Percentiles rank a stretch among this genome's conserved stretches.
Conservation (phyloP, 1,140 invertebrate species). For the Octopus sinensis region DNA sequence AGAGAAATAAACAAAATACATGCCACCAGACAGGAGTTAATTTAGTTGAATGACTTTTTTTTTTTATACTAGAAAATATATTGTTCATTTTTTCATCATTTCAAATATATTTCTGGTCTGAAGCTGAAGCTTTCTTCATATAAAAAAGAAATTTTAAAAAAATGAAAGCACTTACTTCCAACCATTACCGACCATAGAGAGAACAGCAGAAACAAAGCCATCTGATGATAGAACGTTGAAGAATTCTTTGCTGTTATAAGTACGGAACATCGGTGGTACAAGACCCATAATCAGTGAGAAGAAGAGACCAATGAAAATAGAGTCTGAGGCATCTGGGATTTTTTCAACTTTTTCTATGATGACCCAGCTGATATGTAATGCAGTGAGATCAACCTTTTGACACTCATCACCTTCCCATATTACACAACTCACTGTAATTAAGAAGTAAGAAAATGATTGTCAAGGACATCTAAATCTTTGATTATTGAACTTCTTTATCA, state of each 20-base stretch:
- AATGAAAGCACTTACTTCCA: slow-evolving; percentile 19
- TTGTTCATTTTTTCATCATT: too few species aligned
- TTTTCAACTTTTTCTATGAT: slow-evolving; percentile 85
- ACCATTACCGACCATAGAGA: slow-evolving; percentile 13
- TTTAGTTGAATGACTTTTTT: too few species aligned
- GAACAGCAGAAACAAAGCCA: slow-evolving; percentile 1
- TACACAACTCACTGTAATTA: slow-evolving; percentile 70
- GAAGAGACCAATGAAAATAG: slow-evolving; percentile 62
- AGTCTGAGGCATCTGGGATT: slow-evolving; percentile 77
- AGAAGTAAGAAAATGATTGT: slow-evolving; percentile 12
- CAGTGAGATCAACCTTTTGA: slow-evolving; percentile 87
- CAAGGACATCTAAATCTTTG: too few species aligned
- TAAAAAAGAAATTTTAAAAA: too few species aligned
- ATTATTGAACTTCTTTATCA: too few species aligned
- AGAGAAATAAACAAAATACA: too few species aligned
- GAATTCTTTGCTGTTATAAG: slow-evolving; percentile 43
- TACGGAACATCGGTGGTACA: slow-evolving; percentile 49
- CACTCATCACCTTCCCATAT: slow-evolving; percentile 90
- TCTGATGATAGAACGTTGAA: slow-evolving; percentile 17
- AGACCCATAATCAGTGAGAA: slow-evolving; percentile 49
- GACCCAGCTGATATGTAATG: slow-evolving; percentile 88
- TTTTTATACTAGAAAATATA: too few species aligned
- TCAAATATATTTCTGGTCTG: too few species aligned
- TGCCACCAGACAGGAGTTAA: too few species aligned
- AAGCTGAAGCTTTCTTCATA: too few species aligned